Conservation (phyloP, 1,140 invertebrate species). For the Danaus plexippus region DNA sequence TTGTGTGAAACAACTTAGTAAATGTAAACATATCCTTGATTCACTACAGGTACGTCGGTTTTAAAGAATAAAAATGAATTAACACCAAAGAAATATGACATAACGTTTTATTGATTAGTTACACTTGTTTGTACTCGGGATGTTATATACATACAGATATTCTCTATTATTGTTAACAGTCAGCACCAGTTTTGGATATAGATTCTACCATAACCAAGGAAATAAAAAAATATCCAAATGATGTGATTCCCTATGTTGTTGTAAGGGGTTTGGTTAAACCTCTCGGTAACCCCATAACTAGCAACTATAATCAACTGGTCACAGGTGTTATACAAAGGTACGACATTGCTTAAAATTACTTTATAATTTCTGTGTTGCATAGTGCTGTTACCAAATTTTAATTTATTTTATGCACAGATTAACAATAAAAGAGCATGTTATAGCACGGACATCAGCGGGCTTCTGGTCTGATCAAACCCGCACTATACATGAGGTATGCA, state of each 20-base stretch:
- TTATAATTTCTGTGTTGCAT: neutral
- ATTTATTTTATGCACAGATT: slow-evolving; percentile 41
- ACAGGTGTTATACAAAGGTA: slow-evolving; percentile 80
- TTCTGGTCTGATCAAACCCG: slow-evolving; percentile 86
- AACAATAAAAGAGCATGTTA: slow-evolving; percentile 82
- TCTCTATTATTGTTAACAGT: slow-evolving; percentile 60
- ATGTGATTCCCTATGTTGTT: slow-evolving; percentile 80
- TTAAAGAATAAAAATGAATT: neutral
- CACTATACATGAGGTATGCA: slow-evolving; percentile 80
- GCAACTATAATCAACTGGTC: slow-evolving; percentile 77
- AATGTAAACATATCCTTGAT: slow-evolving; percentile 77
- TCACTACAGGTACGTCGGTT: slow-evolving; percentile 74
- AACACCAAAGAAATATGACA: too few relatives aligned
- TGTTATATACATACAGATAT: neutral
- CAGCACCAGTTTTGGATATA: slow-evolving; percentile 77
- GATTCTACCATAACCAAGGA: slow-evolving; percentile 74
- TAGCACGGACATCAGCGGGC: slow-evolving; percentile 80
- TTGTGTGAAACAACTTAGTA: slow-evolving; percentile 79
- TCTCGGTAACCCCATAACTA: slow-evolving; percentile 79
- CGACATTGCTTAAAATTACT: slow-evolving; percentile 6
- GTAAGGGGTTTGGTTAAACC: slow-evolving; percentile 81
- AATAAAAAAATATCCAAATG: slow-evolving; percentile 73
- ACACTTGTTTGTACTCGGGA: too few relatives aligned
- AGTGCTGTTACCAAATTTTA: neutral
- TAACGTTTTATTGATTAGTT: too few relatives aligned